Percentiles rank a stretch among this genome's conserved stretches.
Evolutionary conservation across 2,797 vertebrate genomes (phyloP).

Genomic region (Brotogeris chrysoptera): DNA sequence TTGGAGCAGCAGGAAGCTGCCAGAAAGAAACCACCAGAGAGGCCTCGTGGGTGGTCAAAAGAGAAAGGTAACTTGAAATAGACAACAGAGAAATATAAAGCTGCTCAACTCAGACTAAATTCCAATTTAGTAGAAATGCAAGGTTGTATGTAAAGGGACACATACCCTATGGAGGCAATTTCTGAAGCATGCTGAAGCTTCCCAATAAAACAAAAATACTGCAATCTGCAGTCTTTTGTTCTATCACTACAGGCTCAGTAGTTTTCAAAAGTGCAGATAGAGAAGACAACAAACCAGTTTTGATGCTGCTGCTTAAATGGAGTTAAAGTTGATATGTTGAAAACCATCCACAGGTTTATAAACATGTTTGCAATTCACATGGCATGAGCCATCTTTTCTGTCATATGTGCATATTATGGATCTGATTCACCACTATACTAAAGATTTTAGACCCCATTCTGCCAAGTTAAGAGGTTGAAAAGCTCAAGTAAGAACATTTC

Average conservation of each 20-base stretch:
- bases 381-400: not conserved
- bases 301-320: not conserved
- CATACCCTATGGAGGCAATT: not conserved
- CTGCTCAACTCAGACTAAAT: not conserved
- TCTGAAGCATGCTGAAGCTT: not conserved
- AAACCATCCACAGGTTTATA: not conserved
- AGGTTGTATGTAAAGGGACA: not conserved
- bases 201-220: not conserved
- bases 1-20: constrained; percentile 6
- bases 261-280: not conserved
- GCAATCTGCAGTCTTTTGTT: not conserved
- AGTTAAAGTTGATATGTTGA: not conserved
- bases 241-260: not conserved
- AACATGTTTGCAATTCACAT: not conserved
- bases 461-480: not conserved
- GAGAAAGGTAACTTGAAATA: constrained; percentile 27
- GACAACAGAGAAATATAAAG: not conserved
- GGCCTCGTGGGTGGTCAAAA: not conserved
- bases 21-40: constrained; percentile 1
- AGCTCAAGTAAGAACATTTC: not conserved
- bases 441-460: not conserved
- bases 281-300: not conserved
- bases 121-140: not conserved
- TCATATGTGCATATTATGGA: not conserved
- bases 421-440: not conserved